phyloP scores from a whole-genome alignment of 2,797 vertebrate species.

The Sebastes elongatus region DNA sequence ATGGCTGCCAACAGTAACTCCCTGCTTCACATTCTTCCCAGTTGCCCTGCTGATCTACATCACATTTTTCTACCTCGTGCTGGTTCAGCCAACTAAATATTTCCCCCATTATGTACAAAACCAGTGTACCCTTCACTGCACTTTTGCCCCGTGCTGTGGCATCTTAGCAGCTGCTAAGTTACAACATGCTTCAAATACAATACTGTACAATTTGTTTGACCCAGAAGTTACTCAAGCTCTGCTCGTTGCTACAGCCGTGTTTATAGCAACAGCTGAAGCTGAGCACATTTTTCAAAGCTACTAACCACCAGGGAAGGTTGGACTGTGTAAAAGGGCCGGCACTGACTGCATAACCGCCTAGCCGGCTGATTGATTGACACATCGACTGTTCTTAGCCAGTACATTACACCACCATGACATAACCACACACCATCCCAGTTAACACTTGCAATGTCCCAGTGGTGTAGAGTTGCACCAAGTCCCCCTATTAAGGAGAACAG shows the following conservation, averaged over 20 bases:
- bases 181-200: slow-evolving; percentile 23
- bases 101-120: slow-evolving; percentile 12
- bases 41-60: slow-evolving; percentile 44
- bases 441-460: slow-evolving; percentile 50
- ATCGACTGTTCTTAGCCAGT: slow-evolving; percentile 43
- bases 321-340: slow-evolving; percentile 38
- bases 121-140: slow-evolving; percentile 1
- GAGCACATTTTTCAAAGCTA: slow-evolving; percentile 42
- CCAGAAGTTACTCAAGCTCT: slow-evolving; percentile 10
- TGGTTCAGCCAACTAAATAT: slow-evolving; percentile 3
- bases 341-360: slow-evolving; percentile 7
- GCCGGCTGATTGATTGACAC: slow-evolving; percentile 60
- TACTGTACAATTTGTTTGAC: slow-evolving; percentile 28
- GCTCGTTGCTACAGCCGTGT: slow-evolving; percentile 47
- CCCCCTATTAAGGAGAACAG: background rate
- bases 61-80: slow-evolving; percentile 20
- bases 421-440: slow-evolving; percentile 63
- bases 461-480: slow-evolving; percentile 57
- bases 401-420: slow-evolving; percentile 72
- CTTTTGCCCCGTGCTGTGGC: slow-evolving; percentile 13
- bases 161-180: slow-evolving; percentile 27
- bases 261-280: slow-evolving; percentile 56
- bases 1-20: slow-evolving; percentile 35
- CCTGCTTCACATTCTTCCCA: slow-evolving; percentile 37
- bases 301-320: slow-evolving; percentile 46